Percentiles rank a stretch among this genome's conserved stretches.
These are phyloP conservation scores for Macroglossus sobrinus DNA, from an alignment of 2,113 vertebrate genomes.

Conservation along the genomic window DNA sequence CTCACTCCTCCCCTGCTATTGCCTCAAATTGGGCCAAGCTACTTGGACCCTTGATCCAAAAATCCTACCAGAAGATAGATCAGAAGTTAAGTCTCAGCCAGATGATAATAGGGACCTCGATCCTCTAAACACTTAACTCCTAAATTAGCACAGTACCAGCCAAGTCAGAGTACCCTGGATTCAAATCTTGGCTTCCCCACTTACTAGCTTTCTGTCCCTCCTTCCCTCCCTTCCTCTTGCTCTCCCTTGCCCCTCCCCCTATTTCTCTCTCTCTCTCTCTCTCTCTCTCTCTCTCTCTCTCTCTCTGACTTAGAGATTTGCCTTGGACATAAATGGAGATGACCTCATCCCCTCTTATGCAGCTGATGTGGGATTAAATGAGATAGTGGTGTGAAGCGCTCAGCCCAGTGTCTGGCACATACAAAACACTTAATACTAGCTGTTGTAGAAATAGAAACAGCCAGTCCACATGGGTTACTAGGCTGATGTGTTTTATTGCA, in stretches of 20 bases:
- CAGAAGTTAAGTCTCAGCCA: not conserved
- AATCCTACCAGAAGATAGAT: not conserved
- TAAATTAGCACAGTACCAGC: not conserved
- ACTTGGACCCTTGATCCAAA: not conserved
- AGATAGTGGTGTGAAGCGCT: not conserved
- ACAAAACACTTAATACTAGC: not conserved
- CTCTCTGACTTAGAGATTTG: not conserved
- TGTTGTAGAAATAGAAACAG: fast-evolving
- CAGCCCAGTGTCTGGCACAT: not conserved
- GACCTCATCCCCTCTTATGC: not conserved
- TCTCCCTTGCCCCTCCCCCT: too few relatives aligned
- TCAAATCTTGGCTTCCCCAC: too few relatives aligned
- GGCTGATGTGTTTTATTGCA: too few relatives aligned
- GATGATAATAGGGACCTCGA: not conserved
- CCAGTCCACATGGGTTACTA: fast-evolving
- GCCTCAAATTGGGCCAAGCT: not conserved
- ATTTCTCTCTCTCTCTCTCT: not conserved
- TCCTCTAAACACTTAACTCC: not conserved
- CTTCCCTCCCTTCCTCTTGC: not conserved
- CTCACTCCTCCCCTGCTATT: fast-evolving
- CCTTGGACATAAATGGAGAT: not conserved
- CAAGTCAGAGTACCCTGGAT: not conserved
- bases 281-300: not conserved
- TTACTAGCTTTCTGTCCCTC: not conserved
- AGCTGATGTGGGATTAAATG: not conserved